These are phyloP conservation scores for Theodoxus fluviatilis DNA, from an alignment of 2,888 invertebrate genomes.

Conservation along the genomic window DNA sequence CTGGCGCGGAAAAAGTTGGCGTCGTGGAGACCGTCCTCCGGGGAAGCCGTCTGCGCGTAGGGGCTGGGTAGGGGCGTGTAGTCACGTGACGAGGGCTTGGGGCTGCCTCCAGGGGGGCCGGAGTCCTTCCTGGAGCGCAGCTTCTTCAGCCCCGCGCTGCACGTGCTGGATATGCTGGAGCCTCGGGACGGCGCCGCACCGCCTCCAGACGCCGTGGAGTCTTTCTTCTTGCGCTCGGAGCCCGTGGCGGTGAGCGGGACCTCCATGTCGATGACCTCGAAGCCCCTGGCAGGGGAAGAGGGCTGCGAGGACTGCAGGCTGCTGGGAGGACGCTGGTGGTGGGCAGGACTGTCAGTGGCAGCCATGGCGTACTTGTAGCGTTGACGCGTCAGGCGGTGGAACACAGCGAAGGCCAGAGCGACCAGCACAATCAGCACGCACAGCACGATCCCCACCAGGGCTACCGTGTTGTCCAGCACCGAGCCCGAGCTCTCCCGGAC, in stretches of 20 bases:
- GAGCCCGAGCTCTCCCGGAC: slow-evolving; percentile 30
- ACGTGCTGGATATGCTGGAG: slow-evolving; percentile 47
- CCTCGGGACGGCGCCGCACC: slow-evolving; percentile 35
- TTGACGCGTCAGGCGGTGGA: slow-evolving; percentile 46
- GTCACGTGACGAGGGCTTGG: slow-evolving; percentile 42
- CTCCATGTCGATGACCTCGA: slow-evolving; percentile 52
- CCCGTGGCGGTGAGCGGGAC: slow-evolving; percentile 44
- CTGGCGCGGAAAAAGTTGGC: slow-evolving; percentile 46
- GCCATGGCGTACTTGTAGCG: slow-evolving; percentile 54
- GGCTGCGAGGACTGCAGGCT: slow-evolving; percentile 30
- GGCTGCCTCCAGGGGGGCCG: slow-evolving; percentile 36
- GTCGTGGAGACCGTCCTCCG: slow-evolving; percentile 41
- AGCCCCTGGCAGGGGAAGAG: slow-evolving; percentile 26
- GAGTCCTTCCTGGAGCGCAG: slow-evolving; percentile 43
- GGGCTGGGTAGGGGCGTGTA: slow-evolving; percentile 49
- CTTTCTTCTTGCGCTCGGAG: slow-evolving; percentile 30
- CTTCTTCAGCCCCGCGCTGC: slow-evolving; percentile 40
- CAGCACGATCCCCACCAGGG: slow-evolving; percentile 57
- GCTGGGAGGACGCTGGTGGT: slow-evolving; percentile 33
- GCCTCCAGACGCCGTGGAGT: slow-evolving; percentile 7
- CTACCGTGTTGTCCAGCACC: slow-evolving; percentile 56
- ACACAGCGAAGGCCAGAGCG: slow-evolving; percentile 48
- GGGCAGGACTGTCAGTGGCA: slow-evolving; percentile 46
- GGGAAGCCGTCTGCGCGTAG: slow-evolving; percentile 41
- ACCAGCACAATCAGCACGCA: slow-evolving; percentile 53